Evolutionary conservation across 2,797 vertebrate genomes (phyloP).

Genomic region (Hozukius guyotensis): DNA sequence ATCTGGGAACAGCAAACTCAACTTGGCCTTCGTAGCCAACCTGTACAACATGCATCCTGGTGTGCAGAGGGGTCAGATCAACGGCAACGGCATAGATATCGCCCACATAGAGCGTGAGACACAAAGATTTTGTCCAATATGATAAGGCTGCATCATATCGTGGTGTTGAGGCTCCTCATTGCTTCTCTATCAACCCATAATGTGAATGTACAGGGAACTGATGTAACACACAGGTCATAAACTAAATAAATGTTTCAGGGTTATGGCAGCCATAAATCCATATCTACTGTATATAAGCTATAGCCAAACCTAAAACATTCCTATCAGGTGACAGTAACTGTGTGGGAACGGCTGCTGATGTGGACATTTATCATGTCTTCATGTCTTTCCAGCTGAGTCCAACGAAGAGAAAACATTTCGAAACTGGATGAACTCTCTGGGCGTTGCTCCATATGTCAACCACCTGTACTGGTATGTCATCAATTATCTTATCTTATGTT

Average conservation of each 20-base stretch:
- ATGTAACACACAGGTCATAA: neutral
- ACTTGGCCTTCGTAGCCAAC: conserved; percentile 96
- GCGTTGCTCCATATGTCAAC: conserved; percentile 91
- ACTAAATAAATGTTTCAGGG: neutral
- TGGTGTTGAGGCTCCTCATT: neutral
- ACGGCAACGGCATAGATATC: conserved; percentile 82
- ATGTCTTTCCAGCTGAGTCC: conserved; percentile 86
- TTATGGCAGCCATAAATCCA: conserved; percentile 24
- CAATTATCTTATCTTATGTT: neutral
- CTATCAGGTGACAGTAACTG: neutral
- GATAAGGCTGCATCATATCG: neutral
- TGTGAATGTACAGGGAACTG: neutral
- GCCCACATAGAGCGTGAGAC: conserved; percentile 89
- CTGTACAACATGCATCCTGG: conserved; percentile 92
- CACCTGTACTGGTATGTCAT: conserved; percentile 90
- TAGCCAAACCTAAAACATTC: neutral
- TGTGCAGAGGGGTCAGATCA: conserved; percentile 79
- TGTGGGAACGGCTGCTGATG: neutral
- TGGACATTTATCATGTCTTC: neutral
- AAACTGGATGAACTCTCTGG: conserved; percentile 99
- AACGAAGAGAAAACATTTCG: conserved; percentile 95
- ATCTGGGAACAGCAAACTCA: conserved; percentile 95
- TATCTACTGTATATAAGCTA: neutral
- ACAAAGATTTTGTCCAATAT: neutral
- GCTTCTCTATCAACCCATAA: neutral